Conservation (phyloP, 2,113 vertebrate genomes). For the Cyprinodon brontotheroides region DNA sequence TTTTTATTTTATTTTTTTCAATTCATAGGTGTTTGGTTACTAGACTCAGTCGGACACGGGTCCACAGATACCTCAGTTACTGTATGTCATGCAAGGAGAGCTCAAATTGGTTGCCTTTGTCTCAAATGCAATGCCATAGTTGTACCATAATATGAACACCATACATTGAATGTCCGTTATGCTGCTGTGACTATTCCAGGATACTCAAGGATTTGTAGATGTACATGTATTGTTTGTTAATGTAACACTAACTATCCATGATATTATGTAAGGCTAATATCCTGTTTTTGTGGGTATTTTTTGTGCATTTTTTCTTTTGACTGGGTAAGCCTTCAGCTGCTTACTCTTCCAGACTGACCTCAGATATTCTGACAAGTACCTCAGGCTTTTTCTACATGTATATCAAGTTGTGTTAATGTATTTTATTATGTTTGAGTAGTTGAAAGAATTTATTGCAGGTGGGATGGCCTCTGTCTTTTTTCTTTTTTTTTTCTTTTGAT, state of each 20-base stretch:
- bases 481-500: slow-evolving; percentile 14
- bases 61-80: slow-evolving; percentile 76
- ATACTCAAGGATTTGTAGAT: slow-evolving; percentile 78
- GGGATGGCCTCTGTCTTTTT: slow-evolving; percentile 59
- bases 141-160: slow-evolving; percentile 70
- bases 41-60: slow-evolving; percentile 64
- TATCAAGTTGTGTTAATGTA: slow-evolving; percentile 74
- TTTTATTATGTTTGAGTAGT: slow-evolving; percentile 78
- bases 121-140: slow-evolving; percentile 78
- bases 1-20: slow-evolving; percentile 35
- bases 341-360: slow-evolving; percentile 78
- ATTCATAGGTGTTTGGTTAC: slow-evolving; percentile 51
- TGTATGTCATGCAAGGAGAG: slow-evolving; percentile 73
- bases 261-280: slow-evolving; percentile 72
- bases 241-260: slow-evolving; percentile 68
- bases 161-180: slow-evolving; percentile 80
- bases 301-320: slow-evolving; percentile 32
- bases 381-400: slow-evolving; percentile 81
- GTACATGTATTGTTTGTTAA: slow-evolving; percentile 72
- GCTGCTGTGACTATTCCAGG: slow-evolving; percentile 80
- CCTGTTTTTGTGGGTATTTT: slow-evolving; percentile 34
- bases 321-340: slow-evolving; percentile 68
- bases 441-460: slow-evolving; percentile 73
- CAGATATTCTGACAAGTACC: slow-evolving; percentile 81
- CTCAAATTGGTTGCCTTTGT: slow-evolving; percentile 76